Base-by-base conservation (phyloP, 2,888 invertebrate genomes). In the Orthosia gothica region DNA sequence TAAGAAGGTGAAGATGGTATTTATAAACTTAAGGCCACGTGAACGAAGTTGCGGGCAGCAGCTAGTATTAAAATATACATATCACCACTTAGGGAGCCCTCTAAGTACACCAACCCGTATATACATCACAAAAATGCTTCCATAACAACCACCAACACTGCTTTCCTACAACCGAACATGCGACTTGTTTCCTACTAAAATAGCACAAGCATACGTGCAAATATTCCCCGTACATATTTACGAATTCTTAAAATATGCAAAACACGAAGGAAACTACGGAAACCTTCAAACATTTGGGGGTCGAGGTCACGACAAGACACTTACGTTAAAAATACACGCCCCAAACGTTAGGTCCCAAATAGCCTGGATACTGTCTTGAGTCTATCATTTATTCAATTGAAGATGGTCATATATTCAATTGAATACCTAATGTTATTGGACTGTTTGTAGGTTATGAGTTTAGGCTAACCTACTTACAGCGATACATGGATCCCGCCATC, bases 191-290 rank as follows among this genome's bases (percentile, higher is more conserved):
- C 2, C 40, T 49, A 12, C 55, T 4, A 16, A 18, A 57, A 50
- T 54, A 32, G 18, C 20, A 59, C 20, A 50, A 23, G 23, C 40
- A 40, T 61, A 40, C 81, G 18, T 76, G 66, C 66, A 76, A 81
- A 76, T 59, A 80, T 64, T 63, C 54, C 52, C 52, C 57, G n/a
- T 68, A 54, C 52, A 40, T 74, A 61, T 61, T 78, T 47, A 67
- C 45, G 26, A 18, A 69, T 63, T 71, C 68, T 79, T 79, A 66
- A 69, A 82, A 69, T 58, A 79, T 79, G 71, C 62, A 83, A 79
- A 82, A 55, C 66, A 62, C 54, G 59, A 45, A 59, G 55, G 64
- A 70, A 78, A 65, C 74, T 79, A 40, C 32, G 58, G 63, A 20
- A 23, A 74, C 62, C 32, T 62, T 54, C 45, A 58, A 57, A 62